Evolutionary conservation across 2,888 invertebrate species (phyloP), one percentile per base, ranked within the genome.

Genomic region (Agrochola circellaris): DNA sequence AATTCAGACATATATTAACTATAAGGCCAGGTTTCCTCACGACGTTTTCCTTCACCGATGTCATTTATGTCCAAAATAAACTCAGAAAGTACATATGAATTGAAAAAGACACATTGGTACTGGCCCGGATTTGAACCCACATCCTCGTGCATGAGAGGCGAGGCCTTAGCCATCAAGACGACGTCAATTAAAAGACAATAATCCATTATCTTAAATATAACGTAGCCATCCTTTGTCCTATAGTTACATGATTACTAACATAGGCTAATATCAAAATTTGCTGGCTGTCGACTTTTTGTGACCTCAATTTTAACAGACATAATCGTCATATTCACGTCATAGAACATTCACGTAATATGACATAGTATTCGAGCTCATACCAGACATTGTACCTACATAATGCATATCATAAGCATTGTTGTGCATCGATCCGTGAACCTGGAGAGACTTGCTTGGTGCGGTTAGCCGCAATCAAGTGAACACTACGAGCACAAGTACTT

Each of bases 381-480:
- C 81, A 73, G 68, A 68, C 73, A 61, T 66, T 60, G 67, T 65
- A 73, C 60, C 56, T 72, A 75, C 75, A 76, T 42, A 80, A 83
- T 64, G 72, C 76, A 76, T 66, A 73, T 65, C 74, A 75, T 84
- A 86, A 76, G 66, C 79, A 82, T 78, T 80, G 82, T 87, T 80
- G 87, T 76, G 79, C 87, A 87, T 56, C 71, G 73, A 81, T 85
- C 81, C 70, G 81, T 81, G 85, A 87, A 85, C 77, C 62, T 81
- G 73, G 48, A 78, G 73, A 78, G 76, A 73, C 75, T 73, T 51
- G 79, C 60, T 78, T 66, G 58, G 51, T 87, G 87, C 66, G 87
- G 87, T 87, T 81, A 87, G 81, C 87, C 87, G 87, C 87, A 87
- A 87, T 87, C 83, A 87, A 85, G 70, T 87, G 87, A 77, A 77